Conservation (phyloP, 2,797 vertebrate species). For the Siniperca undulata region DNA sequence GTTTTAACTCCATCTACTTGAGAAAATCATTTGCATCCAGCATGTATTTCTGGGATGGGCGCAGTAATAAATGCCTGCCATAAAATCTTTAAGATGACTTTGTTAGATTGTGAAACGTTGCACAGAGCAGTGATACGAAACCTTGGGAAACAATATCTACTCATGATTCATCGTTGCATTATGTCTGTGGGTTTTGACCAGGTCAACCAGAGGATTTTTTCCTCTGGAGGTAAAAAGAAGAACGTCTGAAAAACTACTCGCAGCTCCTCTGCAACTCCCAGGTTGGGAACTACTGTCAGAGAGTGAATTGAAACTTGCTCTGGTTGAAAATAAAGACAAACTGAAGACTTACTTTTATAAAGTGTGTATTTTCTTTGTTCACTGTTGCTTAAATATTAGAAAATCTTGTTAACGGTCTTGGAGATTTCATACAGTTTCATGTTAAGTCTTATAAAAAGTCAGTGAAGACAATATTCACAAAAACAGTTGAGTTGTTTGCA, state of each 20-base stretch:
- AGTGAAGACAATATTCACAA: slow-evolving; percentile 5
- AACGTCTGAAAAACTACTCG: not conserved
- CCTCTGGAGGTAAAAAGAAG: not conserved
- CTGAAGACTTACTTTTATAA: slow-evolving; percentile 20
- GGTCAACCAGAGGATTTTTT: not conserved
- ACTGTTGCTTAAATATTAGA: slow-evolving; percentile 17
- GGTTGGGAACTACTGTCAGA: not conserved
- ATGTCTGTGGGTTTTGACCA: not conserved
- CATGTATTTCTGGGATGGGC: not conserved
- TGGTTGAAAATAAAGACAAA: slow-evolving; percentile 18
- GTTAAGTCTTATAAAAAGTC: not conserved
- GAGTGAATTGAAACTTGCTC: not conserved
- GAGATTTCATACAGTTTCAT: slow-evolving; percentile 28
- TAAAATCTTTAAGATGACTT: not conserved
- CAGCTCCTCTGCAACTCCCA: too few relatives aligned
- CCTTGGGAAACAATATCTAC: not conserved
- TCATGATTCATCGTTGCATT: not conserved
- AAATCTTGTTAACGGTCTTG: not conserved
- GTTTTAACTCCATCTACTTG: not conserved
- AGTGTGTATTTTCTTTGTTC: slow-evolving; percentile 28
- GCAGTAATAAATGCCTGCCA: not conserved
- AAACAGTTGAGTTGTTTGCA: slow-evolving; percentile 14
- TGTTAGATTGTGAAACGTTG: not conserved
- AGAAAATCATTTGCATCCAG: not conserved
- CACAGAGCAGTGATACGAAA: fast-evolving